phyloP scores from a whole-genome alignment of 2,113 vertebrate genomes.

The Oceanodroma tethys region DNA sequence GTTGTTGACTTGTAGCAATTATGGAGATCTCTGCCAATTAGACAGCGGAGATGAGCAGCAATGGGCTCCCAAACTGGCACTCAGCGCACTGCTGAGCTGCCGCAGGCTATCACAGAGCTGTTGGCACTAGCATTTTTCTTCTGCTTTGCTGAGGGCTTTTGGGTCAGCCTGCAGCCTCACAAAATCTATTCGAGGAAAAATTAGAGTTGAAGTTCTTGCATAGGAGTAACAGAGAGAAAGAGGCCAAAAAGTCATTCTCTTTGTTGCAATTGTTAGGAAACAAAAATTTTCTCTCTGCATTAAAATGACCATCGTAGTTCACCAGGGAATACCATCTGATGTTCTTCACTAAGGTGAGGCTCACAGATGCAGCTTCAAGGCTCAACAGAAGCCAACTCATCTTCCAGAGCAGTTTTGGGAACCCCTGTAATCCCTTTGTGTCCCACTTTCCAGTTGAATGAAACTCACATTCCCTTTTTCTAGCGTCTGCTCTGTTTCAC shows the following conservation, averaged over 20 bases:
- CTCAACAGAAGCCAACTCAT: background rate
- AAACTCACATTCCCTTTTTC: background rate
- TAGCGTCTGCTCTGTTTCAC: background rate
- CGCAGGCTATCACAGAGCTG: background rate
- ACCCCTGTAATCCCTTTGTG: background rate
- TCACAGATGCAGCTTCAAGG: background rate
- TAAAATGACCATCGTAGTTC: background rate
- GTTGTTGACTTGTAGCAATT: slow-evolving; percentile 22
- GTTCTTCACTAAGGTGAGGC: background rate
- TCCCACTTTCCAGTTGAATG: background rate
- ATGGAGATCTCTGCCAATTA: slow-evolving; percentile 9
- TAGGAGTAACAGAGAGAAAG: background rate
- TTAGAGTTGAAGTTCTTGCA: background rate
- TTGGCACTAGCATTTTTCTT: slow-evolving; percentile 43
- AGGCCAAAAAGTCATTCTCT: background rate
- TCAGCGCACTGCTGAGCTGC: background rate
- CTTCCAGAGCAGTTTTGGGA: background rate
- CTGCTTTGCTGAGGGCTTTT: slow-evolving; percentile 15
- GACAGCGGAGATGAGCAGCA: background rate
- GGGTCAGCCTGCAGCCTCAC: slow-evolving; percentile 19
- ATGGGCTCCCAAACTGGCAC: background rate
- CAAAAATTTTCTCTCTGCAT: background rate
- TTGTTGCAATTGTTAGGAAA: background rate
- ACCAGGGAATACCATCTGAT: background rate
- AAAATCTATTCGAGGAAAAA: slow-evolving; percentile 16